phyloP scores from a whole-genome alignment of 2,113 vertebrate genomes.

The Himantopus leucocephalus region DNA sequence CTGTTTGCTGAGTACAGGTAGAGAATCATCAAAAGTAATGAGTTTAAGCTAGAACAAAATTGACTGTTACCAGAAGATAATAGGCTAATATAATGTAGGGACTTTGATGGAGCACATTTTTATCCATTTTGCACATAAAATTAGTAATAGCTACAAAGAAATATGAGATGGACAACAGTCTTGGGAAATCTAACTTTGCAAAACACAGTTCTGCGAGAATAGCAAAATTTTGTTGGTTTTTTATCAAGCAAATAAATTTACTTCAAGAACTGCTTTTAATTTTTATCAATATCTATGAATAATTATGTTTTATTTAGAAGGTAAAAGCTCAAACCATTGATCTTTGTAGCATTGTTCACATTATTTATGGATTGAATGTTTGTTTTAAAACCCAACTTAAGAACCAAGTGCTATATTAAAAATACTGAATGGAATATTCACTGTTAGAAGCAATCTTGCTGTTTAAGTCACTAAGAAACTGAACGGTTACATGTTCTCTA shows the following conservation, averaged over 20 bases:
- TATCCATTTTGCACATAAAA: not conserved
- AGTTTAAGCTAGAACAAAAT: not conserved
- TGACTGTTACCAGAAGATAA: not conserved
- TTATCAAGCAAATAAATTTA: not conserved
- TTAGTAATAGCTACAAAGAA: not conserved
- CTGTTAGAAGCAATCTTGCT: not conserved
- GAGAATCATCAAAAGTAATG: not conserved
- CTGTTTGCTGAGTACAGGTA: not conserved
- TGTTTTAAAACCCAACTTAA: not conserved
- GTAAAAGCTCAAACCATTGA: not conserved
- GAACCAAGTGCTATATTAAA: not conserved
- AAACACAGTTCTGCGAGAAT: not conserved
- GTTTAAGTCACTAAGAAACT: not conserved
- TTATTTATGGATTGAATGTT: not conserved
- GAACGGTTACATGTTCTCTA: not conserved
- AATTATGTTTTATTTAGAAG: not conserved
- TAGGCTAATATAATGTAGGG: not conserved
- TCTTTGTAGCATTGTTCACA: not conserved
- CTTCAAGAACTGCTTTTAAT: not conserved
- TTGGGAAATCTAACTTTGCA: not conserved
- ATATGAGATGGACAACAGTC: too few species aligned
- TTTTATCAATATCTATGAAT: not conserved
- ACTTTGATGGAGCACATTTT: not conserved
- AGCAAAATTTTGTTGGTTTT: accelerated
- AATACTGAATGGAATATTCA: not conserved